Conservation (phyloP, 2,888 invertebrate species). For the Sinelater perroti region DNA sequence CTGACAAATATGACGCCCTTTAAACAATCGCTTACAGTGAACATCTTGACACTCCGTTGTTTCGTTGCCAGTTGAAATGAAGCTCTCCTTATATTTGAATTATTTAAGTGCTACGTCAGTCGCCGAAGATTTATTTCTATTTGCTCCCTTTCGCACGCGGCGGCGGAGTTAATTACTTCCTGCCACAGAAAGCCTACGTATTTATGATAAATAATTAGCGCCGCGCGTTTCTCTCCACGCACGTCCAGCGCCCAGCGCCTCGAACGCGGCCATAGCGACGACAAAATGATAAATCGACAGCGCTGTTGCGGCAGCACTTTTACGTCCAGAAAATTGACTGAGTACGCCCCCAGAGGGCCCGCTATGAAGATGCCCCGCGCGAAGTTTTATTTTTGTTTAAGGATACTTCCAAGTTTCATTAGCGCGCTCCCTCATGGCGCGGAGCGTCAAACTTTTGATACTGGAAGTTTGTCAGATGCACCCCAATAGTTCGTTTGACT, state of each 20-base stretch:
- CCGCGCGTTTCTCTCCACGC: too few species aligned
- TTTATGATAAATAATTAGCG: too few species aligned
- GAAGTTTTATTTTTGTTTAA: slow-evolving; percentile 15
- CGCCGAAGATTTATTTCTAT: slow-evolving; percentile 31
- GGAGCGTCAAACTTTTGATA: background rate
- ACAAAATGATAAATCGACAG: slow-evolving; percentile 1
- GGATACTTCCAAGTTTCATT: slow-evolving; percentile 14
- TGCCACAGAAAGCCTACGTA: background rate
- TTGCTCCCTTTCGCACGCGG: slow-evolving; percentile 5
- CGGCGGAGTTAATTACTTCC: slow-evolving; percentile 8
- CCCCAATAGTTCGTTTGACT: background rate
- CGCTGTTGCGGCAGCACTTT: background rate
- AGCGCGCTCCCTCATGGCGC: background rate
- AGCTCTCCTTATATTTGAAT: slow-evolving; percentile 29
- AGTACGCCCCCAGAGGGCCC: slow-evolving; percentile 1
- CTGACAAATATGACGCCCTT: slow-evolving; percentile 30
- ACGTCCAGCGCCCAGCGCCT: too few species aligned
- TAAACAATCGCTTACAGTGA: slow-evolving; percentile 33
- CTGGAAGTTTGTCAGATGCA: slow-evolving; percentile 3
- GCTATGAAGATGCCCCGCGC: background rate
- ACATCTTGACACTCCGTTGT: slow-evolving; percentile 31
- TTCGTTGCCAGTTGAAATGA: slow-evolving; percentile 29
- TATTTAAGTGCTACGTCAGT: slow-evolving; percentile 32
- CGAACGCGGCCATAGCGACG: too few species aligned
- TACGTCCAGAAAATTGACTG: slow-evolving; percentile 6